Evolutionary conservation across 2,888 invertebrate species (phyloP), one percentile per base, ranked within the genome.

Genomic region (Coenonympha arcania): DNA sequence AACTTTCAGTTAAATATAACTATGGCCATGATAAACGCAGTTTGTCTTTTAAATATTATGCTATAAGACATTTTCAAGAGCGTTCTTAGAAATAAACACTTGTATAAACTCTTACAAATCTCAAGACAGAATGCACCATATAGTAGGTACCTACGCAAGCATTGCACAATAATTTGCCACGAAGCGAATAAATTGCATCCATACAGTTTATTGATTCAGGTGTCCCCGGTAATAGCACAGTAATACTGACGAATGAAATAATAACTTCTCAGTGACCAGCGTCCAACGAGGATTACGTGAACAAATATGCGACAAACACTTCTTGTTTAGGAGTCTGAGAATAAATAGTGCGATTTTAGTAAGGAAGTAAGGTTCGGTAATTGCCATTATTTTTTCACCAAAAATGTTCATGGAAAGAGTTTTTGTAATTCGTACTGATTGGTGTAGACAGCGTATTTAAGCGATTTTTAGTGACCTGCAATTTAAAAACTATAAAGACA

Each of bases 221-320:
- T 59, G 59, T 52, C 40, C 50, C 50, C 46, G 13, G 50, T 50
- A 36, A 22, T 40, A 40, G 36, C 50, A 47, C 46, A n/a, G 50
- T 50, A 36, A 22, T 40, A 40, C 39, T 57, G 57, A 59, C 52
- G 57, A 57, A 59, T 59, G 52, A 49, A 54, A 55, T 55, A 52
- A 52, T 45, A 45, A 43, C 44, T 50, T 42, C 31, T 48, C 46
- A 20, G 34, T 16, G 43, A 50, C 55, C 46, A 16, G 30, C 20
- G 44, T 50, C 55, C 53, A 52, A 50, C 48, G 30, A 26, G 15
- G 13, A n/a, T 55, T 48, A 46, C 36, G 48, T 44, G 52, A 56
- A 20, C 36, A 45, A 28, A 24, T 50, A 48, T 39, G 22, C 26
- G 37, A 49, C 46, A 50, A 36, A 45, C 28, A 16, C 34, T 26